Evolutionary conservation across 2,113 vertebrate species (phyloP).

Genomic region (Dipodomys merriami): DNA sequence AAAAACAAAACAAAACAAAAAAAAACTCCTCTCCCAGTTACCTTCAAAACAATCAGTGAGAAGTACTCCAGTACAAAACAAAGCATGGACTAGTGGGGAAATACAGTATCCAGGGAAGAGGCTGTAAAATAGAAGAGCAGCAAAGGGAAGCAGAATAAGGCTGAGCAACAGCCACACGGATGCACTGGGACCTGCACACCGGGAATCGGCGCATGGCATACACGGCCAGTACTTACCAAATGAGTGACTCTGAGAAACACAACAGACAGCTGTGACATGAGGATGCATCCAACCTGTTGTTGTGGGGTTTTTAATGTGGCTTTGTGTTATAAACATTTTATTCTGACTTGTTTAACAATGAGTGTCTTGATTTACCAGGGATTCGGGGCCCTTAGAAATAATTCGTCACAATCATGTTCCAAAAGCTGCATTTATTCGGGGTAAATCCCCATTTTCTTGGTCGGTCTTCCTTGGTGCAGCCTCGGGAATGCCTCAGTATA

Average conservation of each 20-base stretch:
- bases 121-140: background rate
- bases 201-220: background rate
- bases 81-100: background rate
- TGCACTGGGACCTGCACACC: background rate
- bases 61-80: background rate
- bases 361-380: conserved; percentile 50
- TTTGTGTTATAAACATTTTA: conserved; percentile 3
- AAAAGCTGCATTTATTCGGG: conserved; percentile 45
- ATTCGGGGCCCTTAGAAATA: background rate
- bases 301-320: background rate
- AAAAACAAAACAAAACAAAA: no score
- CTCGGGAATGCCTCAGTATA: background rate
- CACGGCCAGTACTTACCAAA: conserved; percentile 17
- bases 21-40: background rate
- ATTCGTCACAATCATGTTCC: background rate
- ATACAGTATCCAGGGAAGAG: background rate
- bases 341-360: conserved; percentile 6
- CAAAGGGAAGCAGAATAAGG: no score
- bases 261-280: background rate
- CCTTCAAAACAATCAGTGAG: background rate
- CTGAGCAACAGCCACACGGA: background rate
- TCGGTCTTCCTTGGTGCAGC: conserved; percentile 29
- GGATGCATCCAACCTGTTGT: conserved; percentile 1
- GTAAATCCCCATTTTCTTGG: background rate
- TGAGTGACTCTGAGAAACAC: background rate